These are phyloP conservation scores for Mizuhopecten yessoensis DNA, from an alignment of 1,140 invertebrate species.

Conservation along the genomic window DNA sequence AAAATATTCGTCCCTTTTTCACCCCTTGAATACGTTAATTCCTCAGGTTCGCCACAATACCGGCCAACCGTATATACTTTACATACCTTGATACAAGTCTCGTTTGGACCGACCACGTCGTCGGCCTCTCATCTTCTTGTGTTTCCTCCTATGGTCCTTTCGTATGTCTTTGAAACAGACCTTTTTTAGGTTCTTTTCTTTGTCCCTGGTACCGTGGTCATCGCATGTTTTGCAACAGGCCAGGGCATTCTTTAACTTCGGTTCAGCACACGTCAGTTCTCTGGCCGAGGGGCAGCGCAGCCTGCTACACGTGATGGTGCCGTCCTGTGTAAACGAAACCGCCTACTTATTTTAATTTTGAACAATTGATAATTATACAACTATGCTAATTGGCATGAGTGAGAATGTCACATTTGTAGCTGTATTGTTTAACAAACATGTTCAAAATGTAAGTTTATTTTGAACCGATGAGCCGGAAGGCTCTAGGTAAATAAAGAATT, in stretches of 20 bases:
- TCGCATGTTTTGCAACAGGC: not conserved
- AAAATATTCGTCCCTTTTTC: too few relatives aligned
- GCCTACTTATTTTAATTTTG: too few relatives aligned
- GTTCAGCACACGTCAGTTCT: not conserved
- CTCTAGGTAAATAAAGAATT: too few relatives aligned
- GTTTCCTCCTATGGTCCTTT: not conserved
- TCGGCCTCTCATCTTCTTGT: not conserved
- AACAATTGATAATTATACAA: too few relatives aligned
- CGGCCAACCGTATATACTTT: too few relatives aligned
- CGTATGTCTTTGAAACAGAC: slow-evolving; percentile 13
- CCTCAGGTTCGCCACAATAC: too few relatives aligned
- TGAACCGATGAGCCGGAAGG: too few relatives aligned
- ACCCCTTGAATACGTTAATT: too few relatives aligned
- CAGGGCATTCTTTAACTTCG: not conserved
- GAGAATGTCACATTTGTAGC: too few relatives aligned
- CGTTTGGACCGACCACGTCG: not conserved
- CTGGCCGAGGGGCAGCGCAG: not conserved
- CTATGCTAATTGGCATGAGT: too few relatives aligned
- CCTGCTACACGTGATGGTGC: not conserved
- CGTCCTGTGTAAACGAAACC: not conserved
- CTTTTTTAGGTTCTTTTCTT: not conserved
- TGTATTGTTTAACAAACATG: too few relatives aligned
- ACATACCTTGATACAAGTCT: slow-evolving; percentile 22
- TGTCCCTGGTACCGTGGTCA: not conserved
- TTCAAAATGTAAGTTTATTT: too few relatives aligned